Conservation (phyloP, 2,888 invertebrate genomes). For the Molorchus minor region DNA sequence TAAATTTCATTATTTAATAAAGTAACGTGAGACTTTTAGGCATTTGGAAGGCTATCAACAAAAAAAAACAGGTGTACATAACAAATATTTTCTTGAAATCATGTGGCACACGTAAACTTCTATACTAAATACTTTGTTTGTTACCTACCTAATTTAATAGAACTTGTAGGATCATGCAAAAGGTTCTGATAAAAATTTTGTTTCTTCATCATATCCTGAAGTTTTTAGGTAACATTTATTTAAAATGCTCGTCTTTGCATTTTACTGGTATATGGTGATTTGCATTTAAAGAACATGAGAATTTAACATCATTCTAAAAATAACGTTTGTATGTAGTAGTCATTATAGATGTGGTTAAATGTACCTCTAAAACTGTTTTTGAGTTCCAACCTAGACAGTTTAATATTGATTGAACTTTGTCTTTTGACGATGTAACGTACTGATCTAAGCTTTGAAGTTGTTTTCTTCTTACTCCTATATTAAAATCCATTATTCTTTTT, state of each 20-base stretch:
- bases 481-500: slow-evolving; percentile 59
- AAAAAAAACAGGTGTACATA: not conserved
- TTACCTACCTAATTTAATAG: slow-evolving; percentile 60
- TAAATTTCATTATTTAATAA: too few relatives aligned
- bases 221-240: slow-evolving; percentile 63
- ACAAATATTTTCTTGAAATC: too few relatives aligned
- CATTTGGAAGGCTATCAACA: too few relatives aligned
- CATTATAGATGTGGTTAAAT: not conserved
- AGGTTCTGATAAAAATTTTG: slow-evolving; percentile 63
- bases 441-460: slow-evolving; percentile 60
- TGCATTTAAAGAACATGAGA: slow-evolving; percentile 63
- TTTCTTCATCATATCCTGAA: slow-evolving; percentile 62
- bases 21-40: too few relatives aligned
- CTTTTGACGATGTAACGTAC: slow-evolving; percentile 57
- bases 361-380: slow-evolving; percentile 55
- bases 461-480: slow-evolving; percentile 59
- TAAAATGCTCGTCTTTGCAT: slow-evolving; percentile 61
- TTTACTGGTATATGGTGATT: slow-evolving; percentile 62
- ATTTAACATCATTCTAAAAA: slow-evolving; percentile 54
- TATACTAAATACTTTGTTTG: too few relatives aligned
- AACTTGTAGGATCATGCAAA: slow-evolving; percentile 46
- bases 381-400: slow-evolving; percentile 56
- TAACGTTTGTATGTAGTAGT: slow-evolving; percentile 10
- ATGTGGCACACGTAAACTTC: too few relatives aligned
- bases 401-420: slow-evolving; percentile 56